phyloP scores from a whole-genome alignment of 1,140 invertebrate genomes.

The Paraescarpia echinospica region DNA sequence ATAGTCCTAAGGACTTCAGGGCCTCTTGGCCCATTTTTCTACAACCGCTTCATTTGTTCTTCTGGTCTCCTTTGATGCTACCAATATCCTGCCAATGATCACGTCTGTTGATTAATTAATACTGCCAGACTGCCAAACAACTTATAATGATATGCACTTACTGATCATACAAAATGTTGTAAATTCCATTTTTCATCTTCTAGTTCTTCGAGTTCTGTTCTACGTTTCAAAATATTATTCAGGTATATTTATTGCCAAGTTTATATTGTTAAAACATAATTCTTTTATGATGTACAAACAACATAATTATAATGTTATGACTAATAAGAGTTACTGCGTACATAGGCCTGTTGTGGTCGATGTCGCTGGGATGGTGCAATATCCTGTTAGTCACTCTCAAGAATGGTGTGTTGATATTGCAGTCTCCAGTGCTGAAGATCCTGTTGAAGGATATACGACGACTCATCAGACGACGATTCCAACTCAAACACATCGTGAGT shows the following conservation, averaged over 20 bases:
- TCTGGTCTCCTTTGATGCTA: too few species aligned
- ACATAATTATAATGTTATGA: not conserved
- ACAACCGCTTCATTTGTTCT: too few species aligned
- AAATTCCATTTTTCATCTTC: not conserved
- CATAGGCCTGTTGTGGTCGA: too few species aligned
- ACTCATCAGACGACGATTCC: constrained; percentile 79
- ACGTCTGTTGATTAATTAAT: too few species aligned
- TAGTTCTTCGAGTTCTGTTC: not conserved
- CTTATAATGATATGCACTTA: too few species aligned
- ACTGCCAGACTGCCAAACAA: too few species aligned
- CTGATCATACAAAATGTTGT: too few species aligned
- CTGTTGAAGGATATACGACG: constrained; percentile 71
- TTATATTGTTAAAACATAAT: not conserved
- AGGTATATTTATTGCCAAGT: not conserved
- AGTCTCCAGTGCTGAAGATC: constrained; percentile 82
- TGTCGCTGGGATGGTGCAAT: not conserved
- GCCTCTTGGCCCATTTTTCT: too few species aligned
- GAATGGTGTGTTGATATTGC: constrained; percentile 28
- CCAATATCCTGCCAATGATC: too few species aligned
- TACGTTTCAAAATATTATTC: not conserved
- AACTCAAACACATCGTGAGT: constrained; percentile 81
- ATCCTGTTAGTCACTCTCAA: not conserved
- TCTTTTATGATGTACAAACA: not conserved
- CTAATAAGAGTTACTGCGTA: not conserved
- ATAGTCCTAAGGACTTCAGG: too few species aligned